phyloP scores from a whole-genome alignment of 2,113 vertebrate genomes.

The Toxotes jaculatrix region DNA sequence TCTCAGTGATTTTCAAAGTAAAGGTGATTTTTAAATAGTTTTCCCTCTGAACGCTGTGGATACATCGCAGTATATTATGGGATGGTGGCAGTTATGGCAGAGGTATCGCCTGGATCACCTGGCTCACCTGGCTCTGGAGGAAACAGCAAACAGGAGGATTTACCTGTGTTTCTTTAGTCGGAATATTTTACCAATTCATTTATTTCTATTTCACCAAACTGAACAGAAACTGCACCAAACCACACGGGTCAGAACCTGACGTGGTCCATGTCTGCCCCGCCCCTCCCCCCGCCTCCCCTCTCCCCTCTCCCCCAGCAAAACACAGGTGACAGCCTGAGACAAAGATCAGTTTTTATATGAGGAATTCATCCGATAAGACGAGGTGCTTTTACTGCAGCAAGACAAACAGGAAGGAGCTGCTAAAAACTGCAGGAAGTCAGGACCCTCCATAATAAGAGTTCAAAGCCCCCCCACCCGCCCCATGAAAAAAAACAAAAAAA shows the following conservation, averaged over 20 bases:
- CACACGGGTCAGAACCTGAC: too few relatives aligned
- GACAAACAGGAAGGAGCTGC: slow-evolving; percentile 62
- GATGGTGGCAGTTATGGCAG: too few relatives aligned
- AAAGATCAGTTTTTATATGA: slow-evolving; percentile 53
- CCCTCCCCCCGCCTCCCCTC: too few relatives aligned
- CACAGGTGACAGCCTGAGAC: slow-evolving; percentile 19
- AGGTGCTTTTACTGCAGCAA: slow-evolving; percentile 61
- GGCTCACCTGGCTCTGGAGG: too few relatives aligned
- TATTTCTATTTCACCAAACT: slow-evolving; percentile 9
- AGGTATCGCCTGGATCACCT: too few relatives aligned
- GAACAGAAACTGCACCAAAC: too few relatives aligned
- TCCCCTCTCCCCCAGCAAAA: slow-evolving; percentile 1
- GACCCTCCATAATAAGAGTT: slow-evolving; percentile 62
- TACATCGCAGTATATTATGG: too few relatives aligned
- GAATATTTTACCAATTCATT: neutral
- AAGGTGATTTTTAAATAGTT: too few relatives aligned
- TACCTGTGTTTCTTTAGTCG: neutral
- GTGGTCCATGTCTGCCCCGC: too few relatives aligned
- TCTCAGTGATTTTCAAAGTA: too few relatives aligned
- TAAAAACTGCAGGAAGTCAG: slow-evolving; percentile 70
- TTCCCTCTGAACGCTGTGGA: too few relatives aligned
- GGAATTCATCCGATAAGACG: slow-evolving; percentile 43
- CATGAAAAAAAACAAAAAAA: neutral
- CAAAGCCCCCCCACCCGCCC: neutral
- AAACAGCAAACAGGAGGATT: neutral